phyloP scores from a whole-genome alignment of 2,113 vertebrate species.

The Pachypanchax playfairii region DNA sequence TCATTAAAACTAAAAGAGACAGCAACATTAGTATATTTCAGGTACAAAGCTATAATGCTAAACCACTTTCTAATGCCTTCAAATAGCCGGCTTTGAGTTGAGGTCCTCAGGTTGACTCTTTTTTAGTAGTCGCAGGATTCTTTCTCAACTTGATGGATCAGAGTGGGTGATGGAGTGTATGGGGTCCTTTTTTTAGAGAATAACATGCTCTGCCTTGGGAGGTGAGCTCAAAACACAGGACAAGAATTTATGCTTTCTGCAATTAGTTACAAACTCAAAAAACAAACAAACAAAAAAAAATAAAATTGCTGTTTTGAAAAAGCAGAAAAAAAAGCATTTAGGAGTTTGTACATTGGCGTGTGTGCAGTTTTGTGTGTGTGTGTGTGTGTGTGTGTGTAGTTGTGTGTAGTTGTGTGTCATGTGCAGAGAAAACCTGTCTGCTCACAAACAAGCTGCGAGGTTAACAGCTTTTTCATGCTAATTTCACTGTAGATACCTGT shows the following conservation, averaged over 20 bases:
- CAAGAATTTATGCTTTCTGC: constrained; percentile 14
- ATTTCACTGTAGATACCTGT: not conserved
- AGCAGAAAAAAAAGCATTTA: constrained; percentile 19
- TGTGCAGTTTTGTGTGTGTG: not conserved
- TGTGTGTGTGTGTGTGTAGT: not conserved
- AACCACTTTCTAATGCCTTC: no score
- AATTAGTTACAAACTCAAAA: constrained; percentile 15
- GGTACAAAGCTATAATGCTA: no score
- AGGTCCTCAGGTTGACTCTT: no score
- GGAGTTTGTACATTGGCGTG: not conserved
- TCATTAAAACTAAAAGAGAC: no score
- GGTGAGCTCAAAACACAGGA: not conserved
- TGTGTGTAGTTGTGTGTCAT: not conserved
- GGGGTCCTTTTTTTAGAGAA: no score
- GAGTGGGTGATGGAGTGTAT: no score
- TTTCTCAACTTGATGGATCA: no score
- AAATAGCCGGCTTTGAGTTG: no score
- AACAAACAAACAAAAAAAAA: no score
- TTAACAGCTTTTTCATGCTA: constrained; percentile 8
- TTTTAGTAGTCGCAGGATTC: no score
- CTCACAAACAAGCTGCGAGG: not conserved
- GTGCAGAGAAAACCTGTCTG: constrained; percentile 8
- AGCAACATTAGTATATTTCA: no score
- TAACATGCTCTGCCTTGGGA: no score
- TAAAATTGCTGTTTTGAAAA: constrained; percentile 8